Evolutionary conservation across 2,888 invertebrate genomes (phyloP), one percentile per base, ranked within the genome.

Genomic region (Tetanocera ferruginea): DNA sequence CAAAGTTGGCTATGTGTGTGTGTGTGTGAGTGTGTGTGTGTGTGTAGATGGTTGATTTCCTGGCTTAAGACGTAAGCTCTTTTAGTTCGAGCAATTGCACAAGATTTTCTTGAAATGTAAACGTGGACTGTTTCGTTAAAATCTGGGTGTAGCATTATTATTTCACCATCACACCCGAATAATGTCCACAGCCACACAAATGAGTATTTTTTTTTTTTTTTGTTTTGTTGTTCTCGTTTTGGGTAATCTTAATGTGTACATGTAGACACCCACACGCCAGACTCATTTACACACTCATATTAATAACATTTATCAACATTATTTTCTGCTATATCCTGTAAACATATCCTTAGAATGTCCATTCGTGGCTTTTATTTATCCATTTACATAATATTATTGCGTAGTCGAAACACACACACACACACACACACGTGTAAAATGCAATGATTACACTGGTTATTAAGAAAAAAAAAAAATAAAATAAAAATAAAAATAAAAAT

Each of bases 381-480:
- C 70, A 66, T 81, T 81, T 80, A 71, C 79, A 80, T 71, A 81
- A 81, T 79, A 81, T 82, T 81, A 82, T 81, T 80, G 79, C 80
- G 55, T 70, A 37, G 70, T 57, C 34, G 4, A 2, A 6, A 34
- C 62, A 64, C 51, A 69, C 51, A 57, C 51, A 52, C 17, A 74
- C 19, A n/a, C 72, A 71, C 19, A 34, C 72, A 78, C 51, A 51
- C 70, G 60, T 84, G 82, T 83, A 83, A 82, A 83, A 80, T 83
- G 83, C 82, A 85, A 85, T 86, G 83, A 85, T 84, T 85, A 83
- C 78, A 83, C 81, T 82, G 81, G 82, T 82, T 81, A 78, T 78
- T 77, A 25, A 62, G 9, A 19, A 19, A 17, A 19, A 3, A 6
- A 5, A 60, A 67, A 67, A 64, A 57, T 23, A 60, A 23, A 31